Conservation (phyloP, 2,113 vertebrate genomes). For the Bubo blakistoni region DNA sequence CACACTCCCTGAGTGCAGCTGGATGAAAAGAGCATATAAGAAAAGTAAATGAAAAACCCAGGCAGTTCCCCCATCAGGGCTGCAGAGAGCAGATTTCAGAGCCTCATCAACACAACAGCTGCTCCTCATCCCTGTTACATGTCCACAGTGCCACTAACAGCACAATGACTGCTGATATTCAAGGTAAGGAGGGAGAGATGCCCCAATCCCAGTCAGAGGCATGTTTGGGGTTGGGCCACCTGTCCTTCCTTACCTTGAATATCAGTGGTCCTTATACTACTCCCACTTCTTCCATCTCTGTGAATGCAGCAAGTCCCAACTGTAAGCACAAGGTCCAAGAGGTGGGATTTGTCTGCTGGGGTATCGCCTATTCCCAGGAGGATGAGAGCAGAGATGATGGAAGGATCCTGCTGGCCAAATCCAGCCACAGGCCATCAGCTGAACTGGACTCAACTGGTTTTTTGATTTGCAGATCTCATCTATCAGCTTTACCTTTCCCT, state of each 20-base stretch:
- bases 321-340: not conserved
- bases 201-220: not conserved
- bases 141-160: not conserved
- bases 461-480: not conserved
- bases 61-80: rapidly evolving
- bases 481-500: not conserved
- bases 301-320: not conserved
- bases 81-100: not conserved
- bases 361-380: not conserved
- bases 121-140: not conserved
- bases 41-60: not conserved
- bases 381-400: not conserved
- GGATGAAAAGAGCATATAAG: not conserved
- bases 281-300: not conserved
- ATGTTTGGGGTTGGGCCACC: rapidly evolving
- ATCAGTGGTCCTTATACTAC: not conserved
- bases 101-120: not conserved
- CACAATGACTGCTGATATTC: rapidly evolving
- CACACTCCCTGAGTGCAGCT: not conserved
- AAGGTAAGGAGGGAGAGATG: not conserved
- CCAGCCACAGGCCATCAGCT: not conserved
- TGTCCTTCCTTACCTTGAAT: not conserved
- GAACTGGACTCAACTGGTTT: not conserved
- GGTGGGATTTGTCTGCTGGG: not conserved
- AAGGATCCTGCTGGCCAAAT: not conserved